A percentile compares a stretch with the other conserved stretches of the same genome.
These are phyloP conservation scores for Kryptopterus vitreolus DNA, from an alignment of 2,797 vertebrate genomes.

Conservation along the genomic window DNA sequence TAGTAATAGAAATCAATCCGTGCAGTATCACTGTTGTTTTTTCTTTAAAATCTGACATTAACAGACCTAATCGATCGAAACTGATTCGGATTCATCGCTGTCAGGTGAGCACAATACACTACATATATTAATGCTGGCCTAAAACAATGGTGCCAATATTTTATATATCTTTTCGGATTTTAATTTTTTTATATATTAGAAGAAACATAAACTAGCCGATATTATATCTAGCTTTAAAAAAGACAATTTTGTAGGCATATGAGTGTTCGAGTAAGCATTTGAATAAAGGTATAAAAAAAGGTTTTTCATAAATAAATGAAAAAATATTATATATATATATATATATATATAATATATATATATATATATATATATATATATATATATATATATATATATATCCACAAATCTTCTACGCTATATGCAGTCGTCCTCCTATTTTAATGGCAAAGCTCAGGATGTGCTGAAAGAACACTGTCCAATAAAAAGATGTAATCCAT, in stretches of 20 bases:
- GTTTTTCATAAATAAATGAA: not conserved
- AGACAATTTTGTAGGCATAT: not conserved
- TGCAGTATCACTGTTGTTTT: not conserved
- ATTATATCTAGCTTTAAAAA: conserved; percentile 8
- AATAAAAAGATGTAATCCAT: not conserved
- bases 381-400: not conserved
- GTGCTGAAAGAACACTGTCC: not conserved
- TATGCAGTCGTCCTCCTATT: not conserved
- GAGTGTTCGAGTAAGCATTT: not conserved
- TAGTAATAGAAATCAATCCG: not conserved
- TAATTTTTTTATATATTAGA: not conserved
- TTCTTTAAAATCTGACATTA: not conserved
- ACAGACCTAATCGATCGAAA: conserved; percentile 9
- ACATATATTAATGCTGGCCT: conserved; percentile 6
- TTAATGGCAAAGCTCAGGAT: conserved; percentile 9
- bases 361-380: too few species aligned
- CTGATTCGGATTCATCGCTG: conserved; percentile 17
- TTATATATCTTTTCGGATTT: not conserved
- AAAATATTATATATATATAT: not conserved
- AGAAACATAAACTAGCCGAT: conserved; percentile 11
- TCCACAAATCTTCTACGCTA: not conserved
- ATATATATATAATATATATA: too few species aligned
- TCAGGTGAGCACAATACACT: conserved; percentile 23
- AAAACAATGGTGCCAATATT: not conserved
- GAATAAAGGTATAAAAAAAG: conserved; percentile 11